These are phyloP conservation scores for Nyctereutes procyonoides DNA, from an alignment of 2,113 vertebrate genomes.

Conservation along the genomic window DNA sequence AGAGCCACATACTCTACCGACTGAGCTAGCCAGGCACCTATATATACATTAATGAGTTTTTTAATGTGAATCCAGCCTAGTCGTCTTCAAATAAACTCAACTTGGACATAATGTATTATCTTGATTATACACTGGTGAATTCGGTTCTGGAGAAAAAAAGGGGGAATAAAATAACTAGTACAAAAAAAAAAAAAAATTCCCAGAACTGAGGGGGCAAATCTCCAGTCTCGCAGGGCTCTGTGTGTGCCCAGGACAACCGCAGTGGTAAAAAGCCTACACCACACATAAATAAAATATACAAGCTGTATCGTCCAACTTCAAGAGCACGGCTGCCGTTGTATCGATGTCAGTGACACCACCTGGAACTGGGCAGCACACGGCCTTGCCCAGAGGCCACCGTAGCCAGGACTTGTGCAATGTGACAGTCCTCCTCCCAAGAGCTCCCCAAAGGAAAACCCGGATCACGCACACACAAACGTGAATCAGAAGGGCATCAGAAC, in stretches of 20 bases:
- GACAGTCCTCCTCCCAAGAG: neutral
- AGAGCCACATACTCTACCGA: neutral
- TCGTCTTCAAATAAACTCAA: neutral
- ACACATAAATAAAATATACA: neutral
- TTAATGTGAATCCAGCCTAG: neutral
- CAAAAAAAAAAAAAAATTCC: neutral
- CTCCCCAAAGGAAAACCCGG: neutral
- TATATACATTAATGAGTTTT: neutral
- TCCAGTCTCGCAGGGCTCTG: neutral
- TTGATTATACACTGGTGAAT: neutral
- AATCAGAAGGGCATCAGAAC: neutral
- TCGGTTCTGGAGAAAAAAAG: neutral
- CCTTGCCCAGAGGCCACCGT: neutral
- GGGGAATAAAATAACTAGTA: neutral
- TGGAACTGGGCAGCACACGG: neutral
- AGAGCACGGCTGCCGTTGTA: neutral
- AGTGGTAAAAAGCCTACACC: neutral
- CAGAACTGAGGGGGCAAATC: neutral
- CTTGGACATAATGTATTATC: neutral
- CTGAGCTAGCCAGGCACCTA: neutral
- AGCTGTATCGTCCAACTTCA: neutral
- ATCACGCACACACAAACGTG: neutral
- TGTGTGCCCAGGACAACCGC: neutral
- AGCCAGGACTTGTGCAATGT: too few relatives aligned
- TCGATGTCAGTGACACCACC: neutral